These are phyloP conservation scores for Cottus gobio DNA, from an alignment of 2,113 vertebrate species.

Conservation along the genomic window DNA sequence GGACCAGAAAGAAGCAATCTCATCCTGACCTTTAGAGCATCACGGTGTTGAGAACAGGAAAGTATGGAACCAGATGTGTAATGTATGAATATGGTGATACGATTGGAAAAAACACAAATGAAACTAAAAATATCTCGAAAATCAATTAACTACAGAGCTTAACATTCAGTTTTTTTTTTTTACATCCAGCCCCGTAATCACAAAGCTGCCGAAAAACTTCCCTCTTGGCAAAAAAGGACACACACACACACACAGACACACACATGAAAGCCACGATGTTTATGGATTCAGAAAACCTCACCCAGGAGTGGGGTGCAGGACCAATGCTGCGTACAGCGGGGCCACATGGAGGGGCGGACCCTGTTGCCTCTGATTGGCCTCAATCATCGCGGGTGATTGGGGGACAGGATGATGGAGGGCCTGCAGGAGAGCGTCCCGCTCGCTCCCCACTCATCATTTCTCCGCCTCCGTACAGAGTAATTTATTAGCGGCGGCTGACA, in stretches of 20 bases:
- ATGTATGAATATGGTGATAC: slow-evolving; percentile 39
- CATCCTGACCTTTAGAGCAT: slow-evolving; percentile 13
- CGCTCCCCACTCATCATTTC: slow-evolving; percentile 11
- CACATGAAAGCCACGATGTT: slow-evolving; percentile 49
- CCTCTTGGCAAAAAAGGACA: background rate
- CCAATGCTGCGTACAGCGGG: slow-evolving; percentile 60
- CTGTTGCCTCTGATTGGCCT: slow-evolving; percentile 73
- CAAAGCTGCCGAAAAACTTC: slow-evolving; percentile 37
- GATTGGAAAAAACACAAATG: slow-evolving; percentile 5
- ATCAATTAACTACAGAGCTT: slow-evolving; percentile 42
- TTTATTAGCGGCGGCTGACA: slow-evolving; percentile 51
- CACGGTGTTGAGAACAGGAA: background rate
- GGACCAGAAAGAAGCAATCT: background rate
- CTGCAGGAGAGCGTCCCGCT: slow-evolving; percentile 17
- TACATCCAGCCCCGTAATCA: slow-evolving; percentile 11
- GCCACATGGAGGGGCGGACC: slow-evolving; percentile 51
- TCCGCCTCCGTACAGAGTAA: slow-evolving; percentile 30
- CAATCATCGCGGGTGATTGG: slow-evolving; percentile 70
- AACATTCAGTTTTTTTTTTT: slow-evolving; percentile 30
- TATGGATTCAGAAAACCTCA: slow-evolving; percentile 68
- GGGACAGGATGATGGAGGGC: slow-evolving; percentile 59
- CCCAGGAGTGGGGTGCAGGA: slow-evolving; percentile 48
- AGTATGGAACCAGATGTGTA: too few relatives aligned
- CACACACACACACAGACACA: background rate
- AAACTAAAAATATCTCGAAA: slow-evolving; percentile 45